Percentiles rank a stretch among this genome's conserved stretches.
Evolutionary conservation across 2,113 vertebrate genomes (phyloP).

Genomic region (Rhinogobius similis): DNA sequence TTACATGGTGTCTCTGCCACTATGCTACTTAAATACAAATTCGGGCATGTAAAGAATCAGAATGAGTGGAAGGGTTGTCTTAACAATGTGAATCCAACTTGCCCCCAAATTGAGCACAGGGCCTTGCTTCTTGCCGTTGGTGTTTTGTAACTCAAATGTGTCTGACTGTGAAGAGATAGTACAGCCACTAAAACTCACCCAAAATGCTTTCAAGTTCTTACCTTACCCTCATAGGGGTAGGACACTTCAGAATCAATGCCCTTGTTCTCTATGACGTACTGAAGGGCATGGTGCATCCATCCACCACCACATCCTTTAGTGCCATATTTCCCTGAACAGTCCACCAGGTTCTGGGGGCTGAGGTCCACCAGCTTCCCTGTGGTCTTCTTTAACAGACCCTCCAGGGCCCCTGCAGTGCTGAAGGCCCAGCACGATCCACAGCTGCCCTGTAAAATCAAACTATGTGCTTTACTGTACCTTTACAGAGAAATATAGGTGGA

Average conservation of each 20-base stretch:
- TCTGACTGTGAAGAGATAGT: no score
- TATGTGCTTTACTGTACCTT: not conserved
- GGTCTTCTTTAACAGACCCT: slow-evolving; percentile 77
- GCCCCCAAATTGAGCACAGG: no score
- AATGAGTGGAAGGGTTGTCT: no score
- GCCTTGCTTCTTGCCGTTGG: no score
- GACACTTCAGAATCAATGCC: slow-evolving; percentile 77
- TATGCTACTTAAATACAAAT: no score
- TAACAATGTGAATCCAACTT: no score
- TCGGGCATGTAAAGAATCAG: no score
- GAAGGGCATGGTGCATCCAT: slow-evolving; percentile 66
- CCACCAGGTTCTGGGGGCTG: slow-evolving; percentile 83
- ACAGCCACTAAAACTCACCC: no score
- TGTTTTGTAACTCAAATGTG: no score
- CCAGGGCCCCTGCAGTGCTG: slow-evolving; percentile 78
- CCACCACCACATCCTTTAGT: slow-evolving; percentile 79
- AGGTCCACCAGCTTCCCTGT: slow-evolving; percentile 75
- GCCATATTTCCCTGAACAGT: slow-evolving; percentile 75
- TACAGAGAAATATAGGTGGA: not conserved
- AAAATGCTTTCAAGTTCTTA: slow-evolving; percentile 21
- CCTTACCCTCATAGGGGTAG: slow-evolving; percentile 71
- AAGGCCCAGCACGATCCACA: slow-evolving; percentile 85
- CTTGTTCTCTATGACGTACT: slow-evolving; percentile 77
- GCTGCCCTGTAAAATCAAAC: slow-evolving; percentile 54
- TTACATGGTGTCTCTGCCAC: no score